These are phyloP conservation scores for Adelosebastes latens DNA, from an alignment of 2,797 vertebrate genomes.

Conservation along the genomic window DNA sequence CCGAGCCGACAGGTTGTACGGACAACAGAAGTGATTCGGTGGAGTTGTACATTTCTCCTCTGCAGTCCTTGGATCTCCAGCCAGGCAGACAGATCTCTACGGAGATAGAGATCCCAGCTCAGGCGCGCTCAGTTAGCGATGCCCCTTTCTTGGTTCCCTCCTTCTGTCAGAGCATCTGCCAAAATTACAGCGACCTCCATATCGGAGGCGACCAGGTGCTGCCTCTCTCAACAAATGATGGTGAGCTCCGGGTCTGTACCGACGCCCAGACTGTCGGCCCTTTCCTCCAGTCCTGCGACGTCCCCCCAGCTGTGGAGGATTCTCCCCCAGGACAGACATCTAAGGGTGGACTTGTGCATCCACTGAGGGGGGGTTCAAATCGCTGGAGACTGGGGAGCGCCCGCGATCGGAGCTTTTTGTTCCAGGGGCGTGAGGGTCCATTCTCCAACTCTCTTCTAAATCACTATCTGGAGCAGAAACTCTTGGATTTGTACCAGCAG, in stretches of 20 bases:
- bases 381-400: constrained; percentile 86
- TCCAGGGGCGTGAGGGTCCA: constrained; percentile 88
- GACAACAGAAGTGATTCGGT: constrained; percentile 5
- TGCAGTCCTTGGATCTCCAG: constrained; percentile 33
- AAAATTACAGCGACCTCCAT: constrained; percentile 95
- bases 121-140: constrained; percentile 66
- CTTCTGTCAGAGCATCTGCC: constrained; percentile 94
- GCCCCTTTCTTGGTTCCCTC: constrained; percentile 92
- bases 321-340: constrained; percentile 67
- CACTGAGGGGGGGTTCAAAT: constrained; percentile 79
- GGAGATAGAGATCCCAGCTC: constrained; percentile 73
- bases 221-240: constrained; percentile 85
- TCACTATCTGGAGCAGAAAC: constrained; percentile 93
- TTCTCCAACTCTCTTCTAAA: constrained; percentile 94
- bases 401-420: constrained; percentile 85
- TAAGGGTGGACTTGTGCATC: constrained; percentile 56
- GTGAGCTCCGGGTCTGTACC: constrained; percentile 79
- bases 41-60: constrained; percentile 42
- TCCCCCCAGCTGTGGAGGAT: constrained; percentile 86
- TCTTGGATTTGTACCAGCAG: constrained; percentile 93
- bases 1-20: neutral
- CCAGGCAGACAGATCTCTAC: constrained; percentile 62
- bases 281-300: constrained; percentile 92
- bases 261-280: constrained; percentile 82
- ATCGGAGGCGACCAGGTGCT: constrained; percentile 94